Base-by-base conservation (phyloP, 1,140 invertebrate species). In the Trichomalopsis sarcophagae region DNA sequence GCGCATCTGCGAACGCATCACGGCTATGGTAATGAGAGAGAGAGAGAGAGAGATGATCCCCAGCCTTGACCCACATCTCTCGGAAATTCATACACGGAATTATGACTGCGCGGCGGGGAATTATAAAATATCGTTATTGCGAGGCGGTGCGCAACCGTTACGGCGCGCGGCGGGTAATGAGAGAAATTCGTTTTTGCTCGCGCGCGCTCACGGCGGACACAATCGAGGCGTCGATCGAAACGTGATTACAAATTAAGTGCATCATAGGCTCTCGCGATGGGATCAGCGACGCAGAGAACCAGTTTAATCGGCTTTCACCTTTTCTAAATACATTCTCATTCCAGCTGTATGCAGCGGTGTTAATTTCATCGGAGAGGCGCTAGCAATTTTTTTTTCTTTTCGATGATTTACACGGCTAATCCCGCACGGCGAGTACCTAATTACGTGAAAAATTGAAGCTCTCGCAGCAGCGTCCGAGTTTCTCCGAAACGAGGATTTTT, bases 261-360 rank as follows among this genome's bases (percentile, higher is more conserved):
- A 76, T 66, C 13, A 13, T 40, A 62, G 55, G 36, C 23, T 6
- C 0, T 27, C 27, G 27, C 40, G 23, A 78, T 84, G 33, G 17
- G 7, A 78, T 50, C 11, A 23, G 10, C 23, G 77, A 55, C 36
- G 30, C 44, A 78, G 23, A 78, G 55, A 74, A 74, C 47, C 68
- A 68, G 83, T 80, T 44, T 47, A 75, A 84, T 80, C 76, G 62
- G 68, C 76, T 84, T 79, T 84, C 83, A 71, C 83, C 44, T 36
- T 71, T 84, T 84, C 77, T 75, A 73, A 84, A 74, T 44, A 44
- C 68, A 84, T 71, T 78, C 76, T 80, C 83, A 84, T 74, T 73
- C 44, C n/a, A 10, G 21, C 27, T 27, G n/a, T 62, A 62, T 84
- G 44, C 76, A 79, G 23, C 27, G 44, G 62, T 40, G 75, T 33